phyloP scores from a whole-genome alignment of 2,113 vertebrate species.

The Barbus barbus region DNA sequence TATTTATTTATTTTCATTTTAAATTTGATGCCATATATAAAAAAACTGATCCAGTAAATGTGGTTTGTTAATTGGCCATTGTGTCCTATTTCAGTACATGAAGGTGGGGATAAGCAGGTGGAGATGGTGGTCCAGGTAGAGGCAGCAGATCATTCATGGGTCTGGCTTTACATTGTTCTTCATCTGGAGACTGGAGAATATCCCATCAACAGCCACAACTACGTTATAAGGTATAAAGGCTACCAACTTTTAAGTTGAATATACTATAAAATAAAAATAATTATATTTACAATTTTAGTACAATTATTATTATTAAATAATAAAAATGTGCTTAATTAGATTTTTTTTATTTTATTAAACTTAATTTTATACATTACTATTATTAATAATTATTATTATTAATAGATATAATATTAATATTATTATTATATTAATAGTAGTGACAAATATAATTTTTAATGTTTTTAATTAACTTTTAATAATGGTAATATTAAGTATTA shows the following conservation, averaged over 20 bases:
- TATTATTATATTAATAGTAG: neutral
- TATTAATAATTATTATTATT: too few relatives aligned
- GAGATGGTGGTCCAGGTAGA: constrained; percentile 88
- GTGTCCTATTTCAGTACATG: constrained; percentile 76
- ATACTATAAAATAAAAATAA: neutral
- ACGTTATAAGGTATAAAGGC: constrained; percentile 83
- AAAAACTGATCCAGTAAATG: constrained; percentile 4
- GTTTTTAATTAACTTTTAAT: neutral
- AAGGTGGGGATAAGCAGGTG: constrained; percentile 79
- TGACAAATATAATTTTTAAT: neutral
- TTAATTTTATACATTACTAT: neutral
- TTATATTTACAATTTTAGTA: neutral
- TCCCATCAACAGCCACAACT: constrained; percentile 84
- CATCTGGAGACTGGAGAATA: constrained; percentile 82
- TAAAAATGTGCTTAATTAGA: neutral
- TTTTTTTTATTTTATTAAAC: neutral
- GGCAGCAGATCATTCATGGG: constrained; percentile 78
- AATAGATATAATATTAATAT: too few relatives aligned
- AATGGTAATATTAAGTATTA: neutral
- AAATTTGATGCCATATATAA: neutral
- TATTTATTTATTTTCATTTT: neutral
- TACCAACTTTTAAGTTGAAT: neutral
- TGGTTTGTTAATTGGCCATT: neutral
- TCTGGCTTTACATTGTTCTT: constrained; percentile 87
- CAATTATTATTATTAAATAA: neutral